A percentile compares a stretch with the other conserved stretches of the same genome.
Evolutionary conservation across 2,113 vertebrate species (phyloP).

Genomic region (Columbina picui): DNA sequence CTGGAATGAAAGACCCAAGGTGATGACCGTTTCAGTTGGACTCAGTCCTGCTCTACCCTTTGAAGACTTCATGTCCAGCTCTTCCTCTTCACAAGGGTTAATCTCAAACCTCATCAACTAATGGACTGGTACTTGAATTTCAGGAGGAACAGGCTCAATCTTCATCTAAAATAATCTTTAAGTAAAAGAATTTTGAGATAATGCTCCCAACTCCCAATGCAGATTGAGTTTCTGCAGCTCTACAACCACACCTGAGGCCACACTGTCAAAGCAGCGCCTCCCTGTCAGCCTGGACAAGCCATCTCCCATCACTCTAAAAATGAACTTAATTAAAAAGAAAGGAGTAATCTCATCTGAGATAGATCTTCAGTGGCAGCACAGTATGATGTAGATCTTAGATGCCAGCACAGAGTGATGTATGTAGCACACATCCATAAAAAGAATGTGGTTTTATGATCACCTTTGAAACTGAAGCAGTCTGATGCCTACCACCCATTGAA

Average conservation of each 20-base stretch:
- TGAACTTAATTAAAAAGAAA: conserved; percentile 48
- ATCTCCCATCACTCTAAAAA: conserved; percentile 2
- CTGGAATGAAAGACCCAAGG: neutral
- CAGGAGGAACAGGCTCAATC: neutral
- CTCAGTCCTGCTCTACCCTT: neutral
- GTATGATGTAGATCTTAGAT: neutral
- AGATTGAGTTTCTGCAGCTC: neutral
- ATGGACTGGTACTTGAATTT: neutral
- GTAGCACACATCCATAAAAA: neutral
- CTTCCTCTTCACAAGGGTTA: neutral
- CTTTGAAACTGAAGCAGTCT: neutral
- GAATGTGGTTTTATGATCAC: neutral
- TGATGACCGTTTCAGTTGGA: neutral
- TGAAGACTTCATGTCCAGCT: neutral
- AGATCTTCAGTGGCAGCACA: neutral
- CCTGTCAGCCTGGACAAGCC: neutral
- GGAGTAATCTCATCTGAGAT: neutral
- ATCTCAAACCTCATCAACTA: neutral
- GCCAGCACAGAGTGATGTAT: neutral
- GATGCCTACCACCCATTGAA: neutral
- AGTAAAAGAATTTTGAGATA: neutral
- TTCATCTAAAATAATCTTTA: neutral
- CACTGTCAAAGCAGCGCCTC: neutral
- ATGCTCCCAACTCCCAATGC: neutral
- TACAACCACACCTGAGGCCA: neutral